phyloP scores from a whole-genome alignment of 1,140 invertebrate genomes.

The Lanistes nyassanus region DNA sequence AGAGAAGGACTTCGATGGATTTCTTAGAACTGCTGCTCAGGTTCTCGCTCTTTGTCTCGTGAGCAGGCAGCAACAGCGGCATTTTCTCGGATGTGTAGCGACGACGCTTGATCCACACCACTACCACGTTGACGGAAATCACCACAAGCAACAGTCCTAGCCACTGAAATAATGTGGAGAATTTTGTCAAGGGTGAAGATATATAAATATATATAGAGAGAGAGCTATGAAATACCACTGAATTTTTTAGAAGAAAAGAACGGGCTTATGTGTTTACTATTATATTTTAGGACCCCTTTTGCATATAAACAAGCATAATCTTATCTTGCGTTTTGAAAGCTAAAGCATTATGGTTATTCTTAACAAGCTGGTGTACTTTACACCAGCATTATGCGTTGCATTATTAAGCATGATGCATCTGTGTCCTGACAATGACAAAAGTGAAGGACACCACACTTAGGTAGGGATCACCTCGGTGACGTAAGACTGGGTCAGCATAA shows the following conservation, averaged over 20 bases:
- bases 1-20: background rate
- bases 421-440: background rate
- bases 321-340: too few relatives aligned
- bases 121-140: slow-evolving; percentile 32
- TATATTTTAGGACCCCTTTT: too few relatives aligned
- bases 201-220: background rate
- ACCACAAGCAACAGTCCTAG: slow-evolving; percentile 34
- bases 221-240: background rate
- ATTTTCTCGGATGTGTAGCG: background rate
- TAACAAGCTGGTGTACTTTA: too few relatives aligned
- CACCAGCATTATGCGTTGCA: background rate
- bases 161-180: slow-evolving; percentile 45
- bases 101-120: background rate
- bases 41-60: background rate
- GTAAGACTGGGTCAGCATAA: background rate
- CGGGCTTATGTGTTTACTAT: too few relatives aligned
- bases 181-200: too few relatives aligned
- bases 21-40: background rate
- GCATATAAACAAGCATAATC: too few relatives aligned
- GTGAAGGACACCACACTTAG: background rate
- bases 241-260: too few relatives aligned
- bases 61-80: background rate
- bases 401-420: background rate
- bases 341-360: too few relatives aligned
- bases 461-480: background rate